Percentiles rank a stretch among this genome's conserved stretches.
These are phyloP conservation scores for Amblyjoppa fuscipennis DNA, from an alignment of 2,888 invertebrate species.

Conservation along the genomic window DNA sequence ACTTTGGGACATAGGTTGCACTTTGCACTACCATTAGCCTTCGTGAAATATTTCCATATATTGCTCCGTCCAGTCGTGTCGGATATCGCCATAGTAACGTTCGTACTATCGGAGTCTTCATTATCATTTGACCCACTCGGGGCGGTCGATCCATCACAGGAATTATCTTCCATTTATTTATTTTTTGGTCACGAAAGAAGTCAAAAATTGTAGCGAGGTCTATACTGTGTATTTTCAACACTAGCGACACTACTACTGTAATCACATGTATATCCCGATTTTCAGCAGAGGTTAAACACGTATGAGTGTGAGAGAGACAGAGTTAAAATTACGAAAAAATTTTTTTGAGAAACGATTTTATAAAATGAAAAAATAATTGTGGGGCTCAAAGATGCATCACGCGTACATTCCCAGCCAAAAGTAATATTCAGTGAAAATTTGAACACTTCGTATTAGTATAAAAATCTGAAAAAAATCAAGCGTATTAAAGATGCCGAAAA, in stretches of 20 bases:
- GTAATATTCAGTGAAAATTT: no score
- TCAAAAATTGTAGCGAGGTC: neutral
- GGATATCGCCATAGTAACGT: neutral
- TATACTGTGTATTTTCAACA: neutral
- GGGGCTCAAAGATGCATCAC: no score
- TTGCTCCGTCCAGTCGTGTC: neutral
- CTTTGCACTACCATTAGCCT: neutral
- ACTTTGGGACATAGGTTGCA: constrained; percentile 5
- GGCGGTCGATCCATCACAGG: neutral
- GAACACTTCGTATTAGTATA: no score
- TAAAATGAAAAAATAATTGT: no score
- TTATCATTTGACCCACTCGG: neutral
- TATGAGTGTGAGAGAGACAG: no score
- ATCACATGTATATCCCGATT: neutral
- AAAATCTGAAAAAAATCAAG: no score
- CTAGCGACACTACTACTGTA: neutral
- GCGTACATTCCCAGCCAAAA: no score
- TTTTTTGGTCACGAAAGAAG: neutral
- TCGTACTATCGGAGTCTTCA: neutral
- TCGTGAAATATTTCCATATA: constrained; percentile 2
- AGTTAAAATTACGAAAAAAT: no score
- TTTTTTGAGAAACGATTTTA: no score
- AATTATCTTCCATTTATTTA: neutral
- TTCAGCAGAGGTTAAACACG: no score
- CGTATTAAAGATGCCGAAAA: no score